Evolutionary conservation across 2,113 vertebrate genomes (phyloP), one percentile per base, ranked within the genome.

Genomic region (Callipepla californica): DNA sequence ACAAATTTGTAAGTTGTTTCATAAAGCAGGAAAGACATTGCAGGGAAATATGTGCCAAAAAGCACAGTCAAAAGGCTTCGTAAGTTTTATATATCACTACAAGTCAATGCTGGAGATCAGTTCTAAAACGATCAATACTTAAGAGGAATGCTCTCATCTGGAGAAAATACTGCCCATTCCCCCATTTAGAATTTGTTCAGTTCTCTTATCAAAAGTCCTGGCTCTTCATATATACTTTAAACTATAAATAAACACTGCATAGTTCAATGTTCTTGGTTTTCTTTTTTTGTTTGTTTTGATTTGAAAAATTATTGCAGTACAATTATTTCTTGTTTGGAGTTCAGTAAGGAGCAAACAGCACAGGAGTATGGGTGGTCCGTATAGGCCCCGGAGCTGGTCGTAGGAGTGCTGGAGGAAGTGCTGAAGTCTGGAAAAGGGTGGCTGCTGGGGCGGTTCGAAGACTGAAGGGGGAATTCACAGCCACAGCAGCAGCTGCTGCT

Each of bases 291-390:
- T 89, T 83, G 73, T n/a, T 94, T 97, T 86, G 94, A 97, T 96
- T 96, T 92, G 95, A 97, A 98, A 98, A 98, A 98, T 99, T 99
- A 99, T 99, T 99, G 99, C 99, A 98, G 98, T 98, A 98, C 97
- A 97, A 92, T 78, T 84, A 32, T 94, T 97, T 97, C 97, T 96
- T 77, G 78, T 93, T 79, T 90, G 91, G 95, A 97, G 96, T 97
- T 99, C 98, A 99, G 85, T 99, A 99, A 51, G 99, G 99, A 95
- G 99, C 98, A 92, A 99, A 99, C 84, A 99, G 98, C 96, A 99
- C 97, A 6, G 98, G 98, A 13, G 99, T 98, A 92, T 99, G 99
- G 95, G 98, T 95, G 97, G 99, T 99, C 98, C 99, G 98, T 97
- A 99, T 98, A 89, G 99, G 99, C 90, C 99, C 99, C 0, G 99